These are phyloP conservation scores for Nemotelus nigrinus DNA, from an alignment of 2,888 invertebrate species.

Conservation along the genomic window DNA sequence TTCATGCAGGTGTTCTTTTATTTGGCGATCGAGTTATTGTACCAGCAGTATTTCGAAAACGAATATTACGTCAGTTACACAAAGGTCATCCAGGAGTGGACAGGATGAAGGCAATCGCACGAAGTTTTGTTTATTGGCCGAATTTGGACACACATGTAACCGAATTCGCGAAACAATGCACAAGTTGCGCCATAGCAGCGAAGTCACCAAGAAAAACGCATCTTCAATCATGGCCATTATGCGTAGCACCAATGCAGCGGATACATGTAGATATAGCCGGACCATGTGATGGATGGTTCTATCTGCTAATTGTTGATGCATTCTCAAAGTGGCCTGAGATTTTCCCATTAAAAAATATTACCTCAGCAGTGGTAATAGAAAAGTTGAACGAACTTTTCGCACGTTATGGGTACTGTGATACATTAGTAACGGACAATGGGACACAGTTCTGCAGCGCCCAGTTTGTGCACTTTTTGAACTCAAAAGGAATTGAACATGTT, in stretches of 20 bases:
- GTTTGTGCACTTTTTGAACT: neutral
- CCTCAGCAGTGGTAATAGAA: neutral
- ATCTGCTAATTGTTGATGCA: neutral
- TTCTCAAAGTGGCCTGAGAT: constrained; percentile 19
- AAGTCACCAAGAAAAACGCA: neutral
- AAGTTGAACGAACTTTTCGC: neutral
- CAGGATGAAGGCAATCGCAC: no score
- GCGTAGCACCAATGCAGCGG: neutral
- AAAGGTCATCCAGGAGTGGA: no score
- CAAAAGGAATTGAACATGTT: neutral
- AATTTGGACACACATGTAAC: no score
- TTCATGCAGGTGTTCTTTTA: no score
- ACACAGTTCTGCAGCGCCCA: neutral
- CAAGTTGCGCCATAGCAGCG: neutral
- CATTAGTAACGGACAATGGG: neutral
- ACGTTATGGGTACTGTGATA: neutral
- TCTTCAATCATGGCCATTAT: neutral
- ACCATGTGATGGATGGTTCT: no score
- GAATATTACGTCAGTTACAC: no score
- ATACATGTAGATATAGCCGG: neutral
- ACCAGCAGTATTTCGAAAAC: no score
- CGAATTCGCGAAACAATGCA: no score
- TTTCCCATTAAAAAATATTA: neutral
- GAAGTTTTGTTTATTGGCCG: no score
- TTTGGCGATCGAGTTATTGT: no score